These are phyloP conservation scores for Cettia cetti DNA, from an alignment of 2,113 vertebrate species.

Conservation along the genomic window DNA sequence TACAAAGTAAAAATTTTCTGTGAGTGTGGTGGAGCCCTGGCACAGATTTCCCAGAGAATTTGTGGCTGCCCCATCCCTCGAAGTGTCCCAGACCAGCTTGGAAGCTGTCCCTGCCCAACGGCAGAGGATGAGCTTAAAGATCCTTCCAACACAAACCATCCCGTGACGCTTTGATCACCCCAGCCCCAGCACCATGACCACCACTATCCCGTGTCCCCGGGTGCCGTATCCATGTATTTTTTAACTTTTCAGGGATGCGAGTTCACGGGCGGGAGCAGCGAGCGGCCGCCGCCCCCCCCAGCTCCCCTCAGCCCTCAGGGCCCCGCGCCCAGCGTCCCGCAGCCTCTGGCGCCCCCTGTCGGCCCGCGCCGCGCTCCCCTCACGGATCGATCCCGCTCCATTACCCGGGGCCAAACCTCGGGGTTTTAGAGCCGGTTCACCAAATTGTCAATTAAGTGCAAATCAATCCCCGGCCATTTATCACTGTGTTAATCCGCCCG, in stretches of 20 bases:
- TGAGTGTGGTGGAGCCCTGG: background rate
- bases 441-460: constrained; percentile 99
- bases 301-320: background rate
- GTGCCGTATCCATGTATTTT: background rate
- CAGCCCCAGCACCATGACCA: background rate
- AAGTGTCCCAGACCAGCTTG: background rate
- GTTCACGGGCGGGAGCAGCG: background rate
- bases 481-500: constrained; percentile 76
- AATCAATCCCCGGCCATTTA: constrained; percentile 93
- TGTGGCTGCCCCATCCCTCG: background rate
- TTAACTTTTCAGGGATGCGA: background rate
- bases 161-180: background rate
- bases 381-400: constrained; percentile 70
- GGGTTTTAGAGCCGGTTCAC: constrained; percentile 79
- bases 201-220: too few species aligned
- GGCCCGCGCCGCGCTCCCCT: constrained; percentile 22
- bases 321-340: background rate
- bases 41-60: background rate
- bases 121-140: too few species aligned
- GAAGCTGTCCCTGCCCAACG: accelerated
- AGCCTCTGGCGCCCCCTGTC: constrained; percentile 75
- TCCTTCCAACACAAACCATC: background rate
- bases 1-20: background rate
- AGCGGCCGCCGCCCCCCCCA: accelerated
- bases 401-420: constrained; percentile 71